Evolutionary conservation across 2,113 vertebrate species (phyloP).

Genomic region (Corythornis cristatus): DNA sequence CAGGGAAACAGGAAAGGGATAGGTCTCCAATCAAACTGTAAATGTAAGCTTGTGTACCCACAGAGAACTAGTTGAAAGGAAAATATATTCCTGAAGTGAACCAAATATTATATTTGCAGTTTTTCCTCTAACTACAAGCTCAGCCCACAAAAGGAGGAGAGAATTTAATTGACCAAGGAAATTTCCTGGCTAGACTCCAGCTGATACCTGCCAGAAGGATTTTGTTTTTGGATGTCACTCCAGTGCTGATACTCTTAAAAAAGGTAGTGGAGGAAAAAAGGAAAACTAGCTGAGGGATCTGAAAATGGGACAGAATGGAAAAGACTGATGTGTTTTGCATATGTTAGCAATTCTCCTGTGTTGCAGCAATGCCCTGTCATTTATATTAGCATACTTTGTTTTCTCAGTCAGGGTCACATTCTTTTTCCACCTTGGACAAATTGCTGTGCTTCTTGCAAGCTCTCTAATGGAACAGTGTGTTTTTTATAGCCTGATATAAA

Average conservation of each 20-base stretch:
- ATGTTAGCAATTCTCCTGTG: not conserved
- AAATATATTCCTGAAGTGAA: not conserved
- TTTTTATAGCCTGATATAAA: not conserved
- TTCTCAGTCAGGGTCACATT: slow-evolving; percentile 41
- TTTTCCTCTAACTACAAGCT: not conserved
- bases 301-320: not conserved
- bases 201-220: not conserved
- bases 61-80: not conserved
- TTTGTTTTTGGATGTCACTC: slow-evolving; percentile 34
- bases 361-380: not conserved
- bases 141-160: not conserved
- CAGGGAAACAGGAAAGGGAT: not conserved
- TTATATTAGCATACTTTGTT: slow-evolving; percentile 61
- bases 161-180: not conserved
- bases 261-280: slow-evolving; percentile 24
- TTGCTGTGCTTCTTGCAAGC: not conserved
- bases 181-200: slow-evolving; percentile 2
- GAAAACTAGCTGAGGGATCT: not conserved
- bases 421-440: slow-evolving; percentile 14
- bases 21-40: not conserved
- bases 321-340: not conserved
- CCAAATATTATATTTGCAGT: not conserved
- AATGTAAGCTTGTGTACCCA: not conserved
- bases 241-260: not conserved
- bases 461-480: not conserved